Conservation (phyloP, 2,888 invertebrate species). For the Pollenia angustigena region DNA sequence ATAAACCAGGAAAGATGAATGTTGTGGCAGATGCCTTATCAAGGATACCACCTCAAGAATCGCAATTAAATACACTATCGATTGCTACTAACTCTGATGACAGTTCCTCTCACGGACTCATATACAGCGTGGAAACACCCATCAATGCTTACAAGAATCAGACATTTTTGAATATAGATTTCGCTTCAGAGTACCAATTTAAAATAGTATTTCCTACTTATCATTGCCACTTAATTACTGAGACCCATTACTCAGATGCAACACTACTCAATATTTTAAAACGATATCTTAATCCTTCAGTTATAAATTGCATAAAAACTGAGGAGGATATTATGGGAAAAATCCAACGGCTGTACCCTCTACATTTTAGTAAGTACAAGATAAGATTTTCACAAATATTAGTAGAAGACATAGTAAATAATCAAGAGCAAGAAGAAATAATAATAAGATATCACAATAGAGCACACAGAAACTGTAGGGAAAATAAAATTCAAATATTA, state of each 20-base stretch:
- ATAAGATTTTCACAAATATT: slow-evolving; percentile 5
- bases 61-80: too few species aligned
- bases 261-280: too few species aligned
- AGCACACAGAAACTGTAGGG: slow-evolving; percentile 10
- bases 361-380: slow-evolving; percentile 1
- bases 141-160: slow-evolving; percentile 40
- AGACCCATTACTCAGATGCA: too few species aligned
- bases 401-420: not conserved
- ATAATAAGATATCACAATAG: slow-evolving; percentile 2
- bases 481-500: slow-evolving; percentile 18
- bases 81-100: slow-evolving; percentile 7
- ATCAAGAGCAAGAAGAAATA: not conserved
- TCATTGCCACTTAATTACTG: too few species aligned
- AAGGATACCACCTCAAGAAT: not conserved
- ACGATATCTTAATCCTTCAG: slow-evolving; percentile 12
- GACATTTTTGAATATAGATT: not conserved
- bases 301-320: slow-evolving; percentile 31
- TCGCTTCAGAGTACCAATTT: too few species aligned
- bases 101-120: slow-evolving; percentile 18
- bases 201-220: too few species aligned
- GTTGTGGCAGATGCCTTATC: slow-evolving; percentile 58
- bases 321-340: not conserved
- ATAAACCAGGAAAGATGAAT: slow-evolving; percentile 32
- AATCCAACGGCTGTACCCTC: not conserved
- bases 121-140: slow-evolving; percentile 50